Base-by-base conservation (phyloP, 2,113 vertebrate species). In the Periophthalmodon schlosseri region DNA sequence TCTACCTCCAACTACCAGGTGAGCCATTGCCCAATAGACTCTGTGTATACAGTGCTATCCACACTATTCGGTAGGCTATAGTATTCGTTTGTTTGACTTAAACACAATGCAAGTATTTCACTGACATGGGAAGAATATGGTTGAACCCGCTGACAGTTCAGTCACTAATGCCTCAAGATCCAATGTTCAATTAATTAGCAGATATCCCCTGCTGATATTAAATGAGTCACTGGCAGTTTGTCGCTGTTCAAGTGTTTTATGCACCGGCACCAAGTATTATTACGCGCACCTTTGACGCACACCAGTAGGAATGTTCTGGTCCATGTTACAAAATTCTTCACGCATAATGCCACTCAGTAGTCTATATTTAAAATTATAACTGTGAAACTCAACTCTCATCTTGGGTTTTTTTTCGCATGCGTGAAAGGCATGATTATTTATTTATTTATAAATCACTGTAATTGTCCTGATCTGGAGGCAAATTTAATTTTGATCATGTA, bases 1-100 rank as follows among this genome's bases (percentile, higher is more conserved):
- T 93, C 94, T 88, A 92, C 91, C 90, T 93, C 94, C 69, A 91
- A 71, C 77, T 96, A 97, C 92, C 97, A 99, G 97, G 97, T 98
- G 96, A 67, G 18, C 46, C n/a, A 21, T 10, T 21, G 1, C 12
- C 13, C 28, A 65, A 14, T 3, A 28, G 28, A 2, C n/a, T 11
- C 56, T 66, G 54, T 1, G 61, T 16, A 65, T 13, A 65, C 28
- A 36, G 16, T 1, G 5, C 18, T n/a, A 52, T 52, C 50, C 50
- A 52, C 52, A 7, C 52, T 20, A 21, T 56, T 56, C 20, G n/a
- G 10, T 5, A 64, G 24, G 5, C 61, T 34, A 64, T 36, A 18
- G 13, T 23, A 65, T 44, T 44, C 34, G 18, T 24, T 65, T 36
- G 13, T 63, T 16, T 36, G 24, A 36, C 34, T 65, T 24, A 5